Evolutionary conservation across 2,888 invertebrate genomes (phyloP).

Genomic region (Epinotia bilunana): DNA sequence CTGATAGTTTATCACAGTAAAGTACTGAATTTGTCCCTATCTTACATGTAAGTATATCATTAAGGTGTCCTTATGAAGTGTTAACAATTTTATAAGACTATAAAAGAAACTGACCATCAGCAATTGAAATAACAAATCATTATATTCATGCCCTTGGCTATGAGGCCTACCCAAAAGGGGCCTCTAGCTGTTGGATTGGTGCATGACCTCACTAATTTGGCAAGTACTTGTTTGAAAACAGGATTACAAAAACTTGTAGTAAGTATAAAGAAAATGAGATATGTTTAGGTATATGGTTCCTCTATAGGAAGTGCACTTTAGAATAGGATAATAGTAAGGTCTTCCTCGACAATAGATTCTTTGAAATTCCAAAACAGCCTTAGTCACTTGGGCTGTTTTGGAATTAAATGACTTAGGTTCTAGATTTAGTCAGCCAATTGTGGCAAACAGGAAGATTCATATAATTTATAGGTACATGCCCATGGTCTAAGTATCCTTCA

Average conservation of each 20-base stretch:
- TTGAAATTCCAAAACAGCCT: background rate
- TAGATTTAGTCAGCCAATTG: background rate
- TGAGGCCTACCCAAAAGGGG: constrained; percentile 54
- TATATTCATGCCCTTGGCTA: constrained; percentile 50
- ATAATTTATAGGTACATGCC: background rate
- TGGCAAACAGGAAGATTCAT: background rate
- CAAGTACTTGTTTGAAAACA: constrained; percentile 41
- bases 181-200: constrained; percentile 53
- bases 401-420: background rate
- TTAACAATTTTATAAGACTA: background rate
- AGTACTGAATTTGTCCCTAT: constrained; percentile 13
- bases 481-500: background rate
- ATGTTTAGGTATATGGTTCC: background rate
- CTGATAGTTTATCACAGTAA: constrained; percentile 29
- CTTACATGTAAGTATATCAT: constrained; percentile 2
- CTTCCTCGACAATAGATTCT: constrained; percentile 15
- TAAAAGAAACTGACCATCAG: background rate
- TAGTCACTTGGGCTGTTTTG: background rate
- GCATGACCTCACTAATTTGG: constrained; percentile 53
- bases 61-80: background rate
- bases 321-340: background rate
- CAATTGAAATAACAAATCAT: constrained; percentile 6
- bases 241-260: constrained; percentile 9
- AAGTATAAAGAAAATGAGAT: background rate
- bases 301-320: background rate